phyloP scores from a whole-genome alignment of 2,797 vertebrate genomes.

The Phoeniculus purpureus region DNA sequence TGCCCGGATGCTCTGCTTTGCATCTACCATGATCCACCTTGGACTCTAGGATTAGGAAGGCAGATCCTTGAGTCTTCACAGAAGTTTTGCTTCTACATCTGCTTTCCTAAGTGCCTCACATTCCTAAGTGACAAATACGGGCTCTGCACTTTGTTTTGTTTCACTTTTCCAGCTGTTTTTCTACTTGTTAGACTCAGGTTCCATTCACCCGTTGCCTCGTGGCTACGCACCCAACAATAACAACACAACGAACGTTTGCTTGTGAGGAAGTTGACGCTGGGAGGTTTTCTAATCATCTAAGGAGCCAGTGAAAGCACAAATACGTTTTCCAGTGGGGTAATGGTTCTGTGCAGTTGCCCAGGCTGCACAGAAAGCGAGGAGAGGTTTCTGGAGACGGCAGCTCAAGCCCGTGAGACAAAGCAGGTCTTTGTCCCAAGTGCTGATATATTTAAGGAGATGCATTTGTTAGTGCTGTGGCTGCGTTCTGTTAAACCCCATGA shows the following conservation, averaged over 20 bases:
- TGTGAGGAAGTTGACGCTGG: not conserved
- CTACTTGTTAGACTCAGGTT: not conserved
- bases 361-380: not conserved
- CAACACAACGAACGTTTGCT: too few species aligned
- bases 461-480: not conserved
- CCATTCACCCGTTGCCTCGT: not conserved
- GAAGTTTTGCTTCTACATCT: not conserved
- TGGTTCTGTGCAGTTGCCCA: not conserved
- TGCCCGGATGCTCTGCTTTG: too few species aligned
- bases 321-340: not conserved
- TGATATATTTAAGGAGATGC: not conserved
- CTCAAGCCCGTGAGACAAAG: not conserved
- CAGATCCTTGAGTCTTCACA: not conserved
- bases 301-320: not conserved
- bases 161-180: not conserved
- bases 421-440: not conserved
- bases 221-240: not conserved
- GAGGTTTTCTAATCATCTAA: not conserved
- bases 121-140: not conserved
- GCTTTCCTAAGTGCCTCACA: not conserved
- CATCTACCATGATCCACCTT: not conserved
- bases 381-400: not conserved
- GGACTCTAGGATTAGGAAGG: not conserved
- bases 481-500: not conserved
- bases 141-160: not conserved